Evolutionary conservation across 2,888 invertebrate genomes (phyloP), one percentile per base, ranked within the genome.

Genomic region (Drosophila neonasuta): DNA sequence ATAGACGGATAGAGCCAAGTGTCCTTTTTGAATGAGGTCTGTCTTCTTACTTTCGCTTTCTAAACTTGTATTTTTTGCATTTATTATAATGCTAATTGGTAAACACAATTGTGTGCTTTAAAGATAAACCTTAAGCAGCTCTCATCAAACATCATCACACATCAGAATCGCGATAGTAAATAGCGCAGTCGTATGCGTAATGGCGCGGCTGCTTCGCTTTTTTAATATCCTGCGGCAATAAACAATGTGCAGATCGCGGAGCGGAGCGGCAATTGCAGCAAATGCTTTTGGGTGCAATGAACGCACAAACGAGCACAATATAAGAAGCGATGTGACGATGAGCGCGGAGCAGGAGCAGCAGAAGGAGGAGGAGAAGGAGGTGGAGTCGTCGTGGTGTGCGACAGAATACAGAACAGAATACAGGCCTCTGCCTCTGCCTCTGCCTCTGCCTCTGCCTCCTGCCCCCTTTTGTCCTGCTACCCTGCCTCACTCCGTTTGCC

Each of bases 261-360:
- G 48, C 52, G 32, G 30, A 68, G 48, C 52, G 51, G 45, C 20
- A 52, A 54, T 49, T 68, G 62, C 59, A 42, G 52, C 42, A 58
- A 58, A 51, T 55, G 68, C 59, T 68, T 48, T 45, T 72, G 87
- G 66, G 85, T 85, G 87, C 85, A 82, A 87, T 77, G 85, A 82
- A 86, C 84, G 87, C 79, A 73, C 77, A 81, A 75, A 75, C 79
- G 71, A 79, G 68, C 74, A 71, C 71, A 68, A 60, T 34, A 44
- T 45, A 51, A 34, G 49, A 20, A 65, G 10, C 13, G 34, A n/a
- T 20, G 9, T 42, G 41, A 15, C 32, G 58, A 5, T 24, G 24
- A 24, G 24, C 24, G 24, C 24, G 24, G 6, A 24, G 24, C 5
- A 24, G 24, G 6, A 6, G 24, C 1, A 8, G 9, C 10, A 8